Base-by-base conservation (phyloP, 1,140 invertebrate species). In the Vollenhovia emeryi region DNA sequence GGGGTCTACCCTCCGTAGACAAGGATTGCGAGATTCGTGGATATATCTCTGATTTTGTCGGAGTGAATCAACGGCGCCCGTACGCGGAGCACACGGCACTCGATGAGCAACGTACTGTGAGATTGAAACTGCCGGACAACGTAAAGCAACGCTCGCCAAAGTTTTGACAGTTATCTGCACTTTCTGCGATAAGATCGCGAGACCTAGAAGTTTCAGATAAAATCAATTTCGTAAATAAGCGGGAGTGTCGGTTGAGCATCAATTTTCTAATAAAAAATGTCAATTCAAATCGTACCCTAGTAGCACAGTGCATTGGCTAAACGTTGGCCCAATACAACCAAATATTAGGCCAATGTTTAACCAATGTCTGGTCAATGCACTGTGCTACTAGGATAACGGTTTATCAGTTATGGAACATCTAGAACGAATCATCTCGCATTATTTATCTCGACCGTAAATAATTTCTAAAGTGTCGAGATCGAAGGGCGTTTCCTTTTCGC, bases 1-100 rank as follows among this genome's bases (percentile, higher is more conserved):
- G 50, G 60, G 6, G n/a, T n/a, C 13, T 79, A 50, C 27, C 78
- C 66, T 66, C 76, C 40, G 24, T 57, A 80, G 76, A 80, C 78
- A 82, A 73, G 78, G 50, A 82, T 82, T 71, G 78, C 66, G 50
- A 64, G 71, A 76, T 43, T 78, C 69, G 57, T 55, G 18, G 82
- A 84, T 78, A 78, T 79, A n/a, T 50, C 73, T 74, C 73, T 84
- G 82, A 84, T 82, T 82, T 82, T 59, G 50, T 57, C 50, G 15
- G 13, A 82, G 69, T 55, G 57, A 84, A 84, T 62, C 57, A 84
- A 84, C 52, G n/a, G 3, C 6, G 33, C 43, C 6, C 43, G 33
- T 78, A 48, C 50, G 30, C 66, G 55, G 66, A 43, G 21, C 40
- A 24, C 21, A 33, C 21, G 79, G 80, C 21, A 15, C 82, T 84